A percentile compares a stretch with the other conserved stretches of the same genome.
Evolutionary conservation across 2,888 invertebrate species (phyloP).

Genomic region (Nemapogon koenigi): DNA sequence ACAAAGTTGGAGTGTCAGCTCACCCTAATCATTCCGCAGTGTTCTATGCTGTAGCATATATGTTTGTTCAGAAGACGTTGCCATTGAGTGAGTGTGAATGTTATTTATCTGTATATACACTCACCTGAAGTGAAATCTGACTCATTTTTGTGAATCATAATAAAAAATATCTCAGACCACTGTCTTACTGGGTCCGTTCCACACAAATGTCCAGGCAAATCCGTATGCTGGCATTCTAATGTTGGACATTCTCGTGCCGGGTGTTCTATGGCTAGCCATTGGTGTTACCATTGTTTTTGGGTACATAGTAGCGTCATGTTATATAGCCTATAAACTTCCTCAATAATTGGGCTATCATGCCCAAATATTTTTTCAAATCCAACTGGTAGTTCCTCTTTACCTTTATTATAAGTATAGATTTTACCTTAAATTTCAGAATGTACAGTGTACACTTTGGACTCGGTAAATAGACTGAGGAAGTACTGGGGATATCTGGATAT

Average conservation of each 20-base stretch:
- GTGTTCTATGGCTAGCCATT: too few relatives aligned
- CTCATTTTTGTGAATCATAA: background rate
- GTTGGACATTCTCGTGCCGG: too few relatives aligned
- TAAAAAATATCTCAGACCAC: background rate
- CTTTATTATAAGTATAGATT: too few relatives aligned
- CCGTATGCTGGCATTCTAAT: too few relatives aligned
- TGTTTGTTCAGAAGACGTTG: constrained; percentile 77
- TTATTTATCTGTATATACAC: constrained; percentile 2
- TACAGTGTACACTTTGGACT: constrained; percentile 82
- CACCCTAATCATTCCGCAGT: constrained; percentile 92
- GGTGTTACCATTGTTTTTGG: too few relatives aligned
- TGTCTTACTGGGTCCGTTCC: background rate
- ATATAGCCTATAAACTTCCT: too few relatives aligned
- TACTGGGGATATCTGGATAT: constrained; percentile 86
- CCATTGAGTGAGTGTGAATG: constrained; percentile 72
- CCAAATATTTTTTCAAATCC: too few relatives aligned
- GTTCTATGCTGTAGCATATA: constrained; percentile 80
- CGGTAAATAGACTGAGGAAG: constrained; percentile 85
- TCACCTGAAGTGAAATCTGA: too few relatives aligned
- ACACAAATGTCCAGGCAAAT: too few relatives aligned
- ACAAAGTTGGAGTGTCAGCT: constrained; percentile 89
- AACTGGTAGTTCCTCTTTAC: too few relatives aligned
- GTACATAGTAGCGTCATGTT: too few relatives aligned
- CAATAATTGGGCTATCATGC: too few relatives aligned
- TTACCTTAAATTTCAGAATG: constrained; percentile 80